A percentile compares a stretch with the other conserved stretches of the same genome.
Evolutionary conservation across 2,113 vertebrate species (phyloP).

Genomic region (Seriola aureovittata): DNA sequence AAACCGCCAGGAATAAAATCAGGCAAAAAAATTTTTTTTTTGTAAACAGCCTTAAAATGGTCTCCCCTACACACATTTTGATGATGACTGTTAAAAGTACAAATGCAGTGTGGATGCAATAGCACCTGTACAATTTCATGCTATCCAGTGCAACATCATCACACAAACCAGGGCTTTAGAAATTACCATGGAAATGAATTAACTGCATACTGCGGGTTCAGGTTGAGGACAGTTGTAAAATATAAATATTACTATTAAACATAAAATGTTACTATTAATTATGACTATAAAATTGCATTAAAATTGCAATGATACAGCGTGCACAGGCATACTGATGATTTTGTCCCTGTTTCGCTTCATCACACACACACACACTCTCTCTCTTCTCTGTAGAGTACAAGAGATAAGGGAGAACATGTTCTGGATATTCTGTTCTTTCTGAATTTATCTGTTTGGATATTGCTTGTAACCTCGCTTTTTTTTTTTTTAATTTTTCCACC

Average conservation of each 20-base stretch:
- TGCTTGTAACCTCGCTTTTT: background rate
- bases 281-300: conserved; percentile 19
- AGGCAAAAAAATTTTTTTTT: background rate
- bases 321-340: conserved; percentile 25
- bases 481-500: background rate
- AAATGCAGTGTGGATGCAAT: background rate
- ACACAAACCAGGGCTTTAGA: background rate
- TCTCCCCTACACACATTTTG: background rate
- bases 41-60: conserved; percentile 33
- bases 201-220: conserved; percentile 1
- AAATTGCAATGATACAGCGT: conserved; percentile 21
- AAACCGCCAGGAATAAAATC: conserved; percentile 26
- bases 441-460: background rate
- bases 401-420: conserved; percentile 1
- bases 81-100: conserved; percentile 13
- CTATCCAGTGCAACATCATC: background rate
- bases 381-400: background rate
- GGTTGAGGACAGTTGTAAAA: background rate
- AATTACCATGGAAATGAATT: conserved; percentile 1
- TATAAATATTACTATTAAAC: conserved; percentile 17
- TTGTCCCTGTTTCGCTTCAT: background rate
- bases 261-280: conserved; percentile 22
- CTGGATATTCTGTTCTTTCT: conserved; percentile 11
- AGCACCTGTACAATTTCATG: background rate
- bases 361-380: background rate